phyloP scores from a whole-genome alignment of 2,797 vertebrate species.

The Sebastes matsubarae region DNA sequence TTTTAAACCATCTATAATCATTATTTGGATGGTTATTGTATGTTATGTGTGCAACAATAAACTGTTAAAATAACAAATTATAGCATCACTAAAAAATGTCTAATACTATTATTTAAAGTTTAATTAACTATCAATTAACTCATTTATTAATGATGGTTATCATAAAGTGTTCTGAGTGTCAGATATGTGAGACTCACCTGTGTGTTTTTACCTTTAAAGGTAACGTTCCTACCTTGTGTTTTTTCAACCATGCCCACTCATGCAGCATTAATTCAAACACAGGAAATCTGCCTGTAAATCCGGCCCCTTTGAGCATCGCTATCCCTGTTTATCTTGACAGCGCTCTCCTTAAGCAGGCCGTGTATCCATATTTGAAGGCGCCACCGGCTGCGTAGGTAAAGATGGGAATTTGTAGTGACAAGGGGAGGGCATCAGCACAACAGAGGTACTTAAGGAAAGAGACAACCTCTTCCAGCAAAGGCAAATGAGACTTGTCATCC shows the following conservation, averaged over 20 bases:
- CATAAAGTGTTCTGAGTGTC: no score
- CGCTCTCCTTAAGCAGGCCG: constrained; percentile 72
- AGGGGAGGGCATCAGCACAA: constrained; percentile 68
- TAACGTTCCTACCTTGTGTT: not conserved
- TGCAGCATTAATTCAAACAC: constrained; percentile 37
- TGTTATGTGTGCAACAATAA: no score
- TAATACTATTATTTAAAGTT: no score
- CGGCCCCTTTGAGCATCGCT: constrained; percentile 46
- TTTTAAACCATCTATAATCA: no score
- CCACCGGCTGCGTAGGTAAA: constrained; percentile 80
- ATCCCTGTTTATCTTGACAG: constrained; percentile 60
- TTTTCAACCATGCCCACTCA: not conserved
- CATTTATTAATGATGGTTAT: no score
- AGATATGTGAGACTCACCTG: not conserved
- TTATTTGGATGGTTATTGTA: no score
- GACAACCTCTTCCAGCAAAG: constrained; percentile 70
- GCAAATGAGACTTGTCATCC: constrained; percentile 81
- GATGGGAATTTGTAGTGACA: constrained; percentile 78
- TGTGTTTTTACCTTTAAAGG: not conserved
- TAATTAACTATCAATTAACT: no score
- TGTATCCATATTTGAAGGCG: constrained; percentile 78
- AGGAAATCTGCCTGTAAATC: constrained; percentile 47
- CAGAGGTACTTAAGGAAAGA: constrained; percentile 73
- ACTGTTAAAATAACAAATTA: no score
- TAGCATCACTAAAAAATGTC: no score